Percentiles rank a stretch among this genome's conserved stretches.
These are phyloP conservation scores for Varanus salvator DNA, from an alignment of 2,113 vertebrate genomes.

Conservation along the genomic window DNA sequence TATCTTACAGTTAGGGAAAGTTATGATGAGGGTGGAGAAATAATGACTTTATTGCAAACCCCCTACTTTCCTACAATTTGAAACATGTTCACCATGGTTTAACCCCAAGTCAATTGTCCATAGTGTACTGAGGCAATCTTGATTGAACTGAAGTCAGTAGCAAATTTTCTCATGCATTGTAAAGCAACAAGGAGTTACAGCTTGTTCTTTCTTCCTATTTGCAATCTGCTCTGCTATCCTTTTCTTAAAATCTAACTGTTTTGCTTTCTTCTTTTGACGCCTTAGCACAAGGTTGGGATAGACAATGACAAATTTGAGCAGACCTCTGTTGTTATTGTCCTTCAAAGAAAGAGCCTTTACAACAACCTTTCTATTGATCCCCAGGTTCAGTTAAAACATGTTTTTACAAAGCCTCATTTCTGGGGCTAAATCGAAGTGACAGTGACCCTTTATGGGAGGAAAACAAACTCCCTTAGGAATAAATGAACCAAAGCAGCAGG, in stretches of 20 bases:
- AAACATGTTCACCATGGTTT: neutral
- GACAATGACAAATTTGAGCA: constrained; percentile 51
- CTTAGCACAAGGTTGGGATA: constrained; percentile 44
- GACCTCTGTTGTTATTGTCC: constrained; percentile 52
- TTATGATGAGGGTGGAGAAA: neutral
- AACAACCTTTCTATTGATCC: constrained; percentile 56
- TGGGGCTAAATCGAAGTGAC: constrained; percentile 61
- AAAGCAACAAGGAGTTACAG: neutral
- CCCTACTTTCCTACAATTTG: neutral
- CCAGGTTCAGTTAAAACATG: constrained; percentile 45
- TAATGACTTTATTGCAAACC: neutral
- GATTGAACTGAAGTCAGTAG: neutral
- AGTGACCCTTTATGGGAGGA: constrained; percentile 55
- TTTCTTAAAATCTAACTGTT: constrained; percentile 17
- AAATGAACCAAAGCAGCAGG: constrained; percentile 36
- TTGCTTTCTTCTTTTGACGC: constrained; percentile 45
- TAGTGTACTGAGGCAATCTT: neutral
- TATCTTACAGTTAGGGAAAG: neutral
- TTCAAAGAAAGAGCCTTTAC: constrained; percentile 55
- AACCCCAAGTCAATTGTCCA: neutral
- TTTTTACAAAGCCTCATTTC: constrained; percentile 57
- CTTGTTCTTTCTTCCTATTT: constrained; percentile 12
- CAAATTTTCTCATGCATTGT: neutral
- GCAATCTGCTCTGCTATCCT: constrained; percentile 37
- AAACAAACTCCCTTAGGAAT: constrained; percentile 61